These are phyloP conservation scores for Hyperoodon ampullatus DNA, from an alignment of 2,113 vertebrate genomes.

Conservation along the genomic window DNA sequence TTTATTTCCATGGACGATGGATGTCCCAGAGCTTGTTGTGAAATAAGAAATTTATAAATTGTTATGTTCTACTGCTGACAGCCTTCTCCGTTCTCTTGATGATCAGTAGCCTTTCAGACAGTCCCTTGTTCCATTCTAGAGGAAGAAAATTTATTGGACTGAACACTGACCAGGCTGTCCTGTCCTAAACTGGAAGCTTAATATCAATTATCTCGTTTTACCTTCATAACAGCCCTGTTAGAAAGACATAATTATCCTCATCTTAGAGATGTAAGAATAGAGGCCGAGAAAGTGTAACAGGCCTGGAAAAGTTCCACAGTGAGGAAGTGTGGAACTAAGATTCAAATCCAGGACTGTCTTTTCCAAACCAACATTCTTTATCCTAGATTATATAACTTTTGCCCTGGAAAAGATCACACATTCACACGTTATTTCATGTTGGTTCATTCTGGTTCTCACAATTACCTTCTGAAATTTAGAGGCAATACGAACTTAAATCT, in stretches of 20 bases:
- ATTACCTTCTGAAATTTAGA: constrained; percentile 7
- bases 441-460: constrained; percentile 5
- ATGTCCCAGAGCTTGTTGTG: constrained; percentile 77
- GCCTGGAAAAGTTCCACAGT: neutral
- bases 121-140: neutral
- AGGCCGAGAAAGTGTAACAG: neutral
- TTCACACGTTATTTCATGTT: neutral
- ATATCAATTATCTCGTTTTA: neutral
- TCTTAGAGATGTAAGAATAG: neutral
- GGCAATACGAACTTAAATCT: neutral
- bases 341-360: constrained; percentile 36
- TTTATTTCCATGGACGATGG: constrained; percentile 70
- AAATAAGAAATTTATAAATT: constrained; percentile 82
- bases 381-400: neutral
- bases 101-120: constrained; percentile 61
- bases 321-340: neutral
- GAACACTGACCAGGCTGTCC: constrained; percentile 32
- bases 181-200: neutral
- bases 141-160: neutral
- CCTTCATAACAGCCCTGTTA: neutral
- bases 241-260: neutral
- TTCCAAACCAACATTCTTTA: neutral
- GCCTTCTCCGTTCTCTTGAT: constrained; percentile 59
- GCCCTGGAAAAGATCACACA: neutral
- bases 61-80: constrained; percentile 79